phyloP scores from a whole-genome alignment of 2,113 vertebrate genomes.

The Geococcyx californianus region DNA sequence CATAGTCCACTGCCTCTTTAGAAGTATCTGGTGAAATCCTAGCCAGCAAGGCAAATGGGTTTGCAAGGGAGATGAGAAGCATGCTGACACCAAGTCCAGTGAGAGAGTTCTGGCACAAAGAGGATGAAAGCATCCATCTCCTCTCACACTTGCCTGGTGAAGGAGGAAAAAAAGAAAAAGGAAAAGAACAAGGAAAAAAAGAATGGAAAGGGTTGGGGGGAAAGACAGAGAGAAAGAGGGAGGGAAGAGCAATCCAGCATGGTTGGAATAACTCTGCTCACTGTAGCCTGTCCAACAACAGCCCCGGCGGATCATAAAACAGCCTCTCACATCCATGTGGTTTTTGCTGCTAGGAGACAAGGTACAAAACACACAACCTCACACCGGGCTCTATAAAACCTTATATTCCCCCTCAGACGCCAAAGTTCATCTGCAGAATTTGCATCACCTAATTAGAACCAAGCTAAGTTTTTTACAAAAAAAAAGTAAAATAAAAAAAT shows the following conservation, averaged over 20 bases:
- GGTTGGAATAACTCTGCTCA: slow-evolving; percentile 21
- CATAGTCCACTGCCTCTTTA: slow-evolving; percentile 8
- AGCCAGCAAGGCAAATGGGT: neutral
- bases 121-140: neutral
- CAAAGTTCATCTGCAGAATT: slow-evolving; percentile 43
- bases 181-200: neutral
- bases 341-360: slow-evolving; percentile 68
- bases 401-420: slow-evolving; percentile 44
- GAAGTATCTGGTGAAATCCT: slow-evolving; percentile 11
- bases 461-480: neutral
- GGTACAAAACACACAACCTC: slow-evolving; percentile 64
- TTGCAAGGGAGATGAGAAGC: neutral
- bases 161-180: neutral
- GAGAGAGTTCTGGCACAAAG: neutral
- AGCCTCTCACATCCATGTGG: slow-evolving; percentile 45
- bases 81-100: neutral
- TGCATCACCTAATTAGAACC: slow-evolving; percentile 65
- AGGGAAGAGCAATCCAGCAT: neutral
- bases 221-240: neutral
- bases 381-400: slow-evolving; percentile 12
- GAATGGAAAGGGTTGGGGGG: rapidly evolving
- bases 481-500: neutral
- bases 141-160: neutral
- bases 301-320: slow-evolving; percentile 29
- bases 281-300: slow-evolving; percentile 33